Base-by-base conservation (phyloP, 2,797 vertebrate genomes). In the Tiaroga cobitis region DNA sequence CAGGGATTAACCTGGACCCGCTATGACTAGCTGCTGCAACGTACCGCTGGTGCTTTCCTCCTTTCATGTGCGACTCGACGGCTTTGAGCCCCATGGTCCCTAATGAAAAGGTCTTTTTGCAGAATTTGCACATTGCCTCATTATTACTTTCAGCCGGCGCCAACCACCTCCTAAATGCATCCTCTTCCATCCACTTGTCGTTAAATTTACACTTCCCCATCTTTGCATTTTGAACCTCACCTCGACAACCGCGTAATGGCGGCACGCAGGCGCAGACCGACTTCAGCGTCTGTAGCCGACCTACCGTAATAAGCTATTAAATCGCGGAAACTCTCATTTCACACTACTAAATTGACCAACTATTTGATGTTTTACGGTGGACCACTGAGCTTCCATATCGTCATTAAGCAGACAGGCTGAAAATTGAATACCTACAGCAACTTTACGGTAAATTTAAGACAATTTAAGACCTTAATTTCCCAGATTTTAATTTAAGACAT, bases 81-180 rank as follows among this genome's bases (percentile, higher is more conserved):
- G 81, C 69, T 74, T 83, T 83, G n/a, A 73, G 21, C 29, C 81
- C 70, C 69, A 74, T 74, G 10, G 49, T 61, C 54, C 81, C 69
- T 43, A 73, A 56, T 2, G 59, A 32, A 46, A 84, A 84, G 9
- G 43, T 77, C 2, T 84, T 84, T 63, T 74, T 43, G 63, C 75
- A 79, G 1, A 79, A 54, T 70, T 77, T 76, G 49, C 83, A 79
- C 39, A 51, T 76, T 46, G 32, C 83, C 74, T 84, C 63, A 78
- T 43, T 43, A 3, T 43, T 43, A 2, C 9, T 41, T 43, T 43
- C 10, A 43, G 41, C 41, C 10, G 10, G 41, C 10, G 41, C 41
- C 41, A 43, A 43, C 41, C 41, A 43, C 41, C 41, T 11, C 41
- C 41, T 43, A 43, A 43, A 43, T 43, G 10, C 3, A 43, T 11